These are phyloP conservation scores for Gymnogyps californianus DNA, from an alignment of 2,113 vertebrate genomes.

Conservation along the genomic window DNA sequence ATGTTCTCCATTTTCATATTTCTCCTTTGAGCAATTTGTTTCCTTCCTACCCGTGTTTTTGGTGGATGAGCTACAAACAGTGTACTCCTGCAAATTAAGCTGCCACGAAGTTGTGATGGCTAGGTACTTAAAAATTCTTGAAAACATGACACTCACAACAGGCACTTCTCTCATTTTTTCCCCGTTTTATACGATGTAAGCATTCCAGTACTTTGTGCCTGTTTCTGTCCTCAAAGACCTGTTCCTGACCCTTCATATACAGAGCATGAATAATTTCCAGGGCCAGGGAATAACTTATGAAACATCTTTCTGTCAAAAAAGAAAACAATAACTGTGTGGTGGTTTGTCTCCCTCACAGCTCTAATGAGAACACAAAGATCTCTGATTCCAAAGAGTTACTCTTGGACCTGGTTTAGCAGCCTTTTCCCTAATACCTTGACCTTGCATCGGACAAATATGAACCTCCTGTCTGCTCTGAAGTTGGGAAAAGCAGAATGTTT, in stretches of 20 bases:
- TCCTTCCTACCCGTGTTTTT: not conserved
- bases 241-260: not conserved
- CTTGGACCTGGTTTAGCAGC: not conserved
- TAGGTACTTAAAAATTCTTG: not conserved
- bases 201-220: not conserved
- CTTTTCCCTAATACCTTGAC: not conserved
- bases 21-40: not conserved
- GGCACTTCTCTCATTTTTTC: not conserved
- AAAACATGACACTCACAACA: not conserved
- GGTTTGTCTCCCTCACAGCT: not conserved
- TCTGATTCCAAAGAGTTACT: not conserved
- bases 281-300: not conserved
- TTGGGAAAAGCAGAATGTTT: not conserved
- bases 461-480: not conserved
- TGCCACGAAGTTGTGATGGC: not conserved
- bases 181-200: fast-evolving
- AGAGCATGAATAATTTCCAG: not conserved
- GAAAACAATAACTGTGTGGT: not conserved
- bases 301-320: not conserved
- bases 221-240: not conserved
- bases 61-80: not conserved
- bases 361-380: not conserved
- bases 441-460: not conserved
- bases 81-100: not conserved
- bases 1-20: not conserved